Base-by-base conservation (phyloP, 2,797 vertebrate species). In the Antennarius maculatus region DNA sequence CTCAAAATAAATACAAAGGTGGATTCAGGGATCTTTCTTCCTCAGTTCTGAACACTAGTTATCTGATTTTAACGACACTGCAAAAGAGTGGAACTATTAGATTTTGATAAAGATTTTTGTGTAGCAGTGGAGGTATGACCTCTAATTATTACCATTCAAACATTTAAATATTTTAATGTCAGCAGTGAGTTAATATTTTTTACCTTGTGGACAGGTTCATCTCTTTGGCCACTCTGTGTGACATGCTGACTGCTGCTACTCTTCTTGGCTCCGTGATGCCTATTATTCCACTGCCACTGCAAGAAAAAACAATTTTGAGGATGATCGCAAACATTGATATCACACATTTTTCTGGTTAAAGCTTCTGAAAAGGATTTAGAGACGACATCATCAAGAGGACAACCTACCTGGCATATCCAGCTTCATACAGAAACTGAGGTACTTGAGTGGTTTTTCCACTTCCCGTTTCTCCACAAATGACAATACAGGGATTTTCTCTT, bases 381-480 rank as follows among this genome's bases (percentile, higher is more conserved):
- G 17, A 18, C 6, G 17, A 12, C 14, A 10, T 0, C 1, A 0
- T 10, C 0, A 54, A 5, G 9, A 41, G 16, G 5, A 17, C 0
- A 14, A 63, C 29, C 6, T 88, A 99, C 98, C 95, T 97, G 84
- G 95, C 89, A 29, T 97, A 99, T 61, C 97, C 97, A 0, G 97
- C 97, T 82, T 99, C 97, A 4, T 97, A 99, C n/a, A 99, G 94
- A 45, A 99, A 99, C 92, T 99, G 97, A 16, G 98, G 98, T 51
- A 99, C 93, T 76, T 99, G 98, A 0, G 98, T 99, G 46, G 97
- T 99, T 90, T 99, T 99, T 28, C 98, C 98, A 0, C 98, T 99
- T 68, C 97, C 97, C 0, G 97, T 99, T 87, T 99, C 97, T 3
- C 98, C 98, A 6, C 97, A 97, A 42, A 99, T 84, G 47, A 99